Evolutionary conservation across 2,888 invertebrate species (phyloP), one percentile per base, ranked within the genome.

Genomic region (Perizoma flavofasciatum): DNA sequence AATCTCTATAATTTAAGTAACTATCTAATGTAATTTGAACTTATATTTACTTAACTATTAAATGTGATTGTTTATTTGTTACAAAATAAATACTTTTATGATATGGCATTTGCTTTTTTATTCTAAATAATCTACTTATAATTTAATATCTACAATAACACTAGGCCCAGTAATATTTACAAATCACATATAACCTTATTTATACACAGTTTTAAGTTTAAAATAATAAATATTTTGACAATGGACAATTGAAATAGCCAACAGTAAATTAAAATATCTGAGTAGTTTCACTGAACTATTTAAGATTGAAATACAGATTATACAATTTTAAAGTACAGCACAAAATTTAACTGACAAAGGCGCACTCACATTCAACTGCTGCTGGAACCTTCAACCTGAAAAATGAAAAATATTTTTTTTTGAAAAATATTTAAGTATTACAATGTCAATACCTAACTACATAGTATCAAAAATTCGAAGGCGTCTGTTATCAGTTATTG

Each of bases 71-170:
- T 79, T 83, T 73, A 68, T 82, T 83, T 81, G 80, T 81, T 86
- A 86, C 77, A 82, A 87, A 88, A 84, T 86, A 88, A 89, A 88
- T 81, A 79, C 80, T 78, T 66, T 61, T 81, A 79, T 78, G 79
- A 73, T 72, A 72, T 64, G 58, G 45, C 46, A 67, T 58, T 62
- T 58, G 60, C 11, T 65, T 71, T 67, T 61, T 53, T 58, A 61
- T 61, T 68, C 60, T 66, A 59, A 62, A 61, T 33, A 62, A 63
- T 37, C 57, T 48, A 61, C 50, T 51, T 44, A 65, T 34, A 55
- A 68, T 66, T 62, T 61, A 65, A 43, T 59, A 49, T 50, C 49
- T 54, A 34, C 46, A 10, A 52, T 41, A 22, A 49, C 4, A 51
- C 48, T 51, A 51, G 1, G 5, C 10, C 4, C 6, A 44, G 11